Percentiles rank a stretch among this genome's conserved stretches.
Evolutionary conservation across 2,797 vertebrate genomes (phyloP).

Genomic region (Petrocephalus sullivani): DNA sequence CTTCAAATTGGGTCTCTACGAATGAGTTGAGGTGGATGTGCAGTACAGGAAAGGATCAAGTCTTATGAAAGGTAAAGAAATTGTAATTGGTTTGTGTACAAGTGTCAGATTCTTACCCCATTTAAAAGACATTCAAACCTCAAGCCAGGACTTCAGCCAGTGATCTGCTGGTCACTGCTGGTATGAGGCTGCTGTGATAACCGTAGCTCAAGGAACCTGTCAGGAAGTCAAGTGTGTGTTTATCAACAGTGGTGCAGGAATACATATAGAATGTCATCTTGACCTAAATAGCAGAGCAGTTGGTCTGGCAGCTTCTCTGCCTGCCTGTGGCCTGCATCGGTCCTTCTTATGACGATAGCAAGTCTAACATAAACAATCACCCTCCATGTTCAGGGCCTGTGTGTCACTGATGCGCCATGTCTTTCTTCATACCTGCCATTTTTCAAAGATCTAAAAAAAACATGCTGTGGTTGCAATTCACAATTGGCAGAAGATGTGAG

Average conservation of each 20-base stretch:
- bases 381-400: neutral
- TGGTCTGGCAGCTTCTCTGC: slow-evolving; percentile 1
- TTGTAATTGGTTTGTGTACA: neutral
- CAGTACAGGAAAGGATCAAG: neutral
- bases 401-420: neutral
- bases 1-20: neutral
- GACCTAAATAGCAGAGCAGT: neutral
- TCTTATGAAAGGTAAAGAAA: neutral
- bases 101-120: neutral
- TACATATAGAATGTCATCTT: neutral
- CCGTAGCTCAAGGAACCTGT: neutral
- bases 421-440: neutral
- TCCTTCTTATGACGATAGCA: neutral
- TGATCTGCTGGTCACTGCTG: neutral
- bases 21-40: neutral
- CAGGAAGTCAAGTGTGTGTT: neutral
- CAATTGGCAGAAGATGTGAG: neutral
- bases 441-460: neutral
- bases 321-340: neutral
- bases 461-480: neutral
- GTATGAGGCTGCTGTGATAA: neutral
- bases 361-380: neutral
- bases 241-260: neutral
- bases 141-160: neutral
- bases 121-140: neutral